Conservation (phyloP, 2,797 vertebrate species). For the Rhincodon typus region DNA sequence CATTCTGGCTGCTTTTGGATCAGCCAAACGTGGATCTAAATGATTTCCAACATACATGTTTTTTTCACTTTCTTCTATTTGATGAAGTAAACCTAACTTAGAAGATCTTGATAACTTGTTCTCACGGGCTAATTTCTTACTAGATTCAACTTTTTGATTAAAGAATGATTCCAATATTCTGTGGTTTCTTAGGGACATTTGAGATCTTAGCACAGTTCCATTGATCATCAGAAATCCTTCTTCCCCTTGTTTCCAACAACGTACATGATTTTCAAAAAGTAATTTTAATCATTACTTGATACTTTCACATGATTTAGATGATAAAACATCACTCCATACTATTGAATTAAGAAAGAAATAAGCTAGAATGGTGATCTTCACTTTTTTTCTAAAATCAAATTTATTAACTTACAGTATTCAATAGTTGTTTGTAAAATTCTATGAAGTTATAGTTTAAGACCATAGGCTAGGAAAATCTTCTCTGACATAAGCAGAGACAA, state of each 20-base stretch:
- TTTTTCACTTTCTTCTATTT: slow-evolving; percentile 35
- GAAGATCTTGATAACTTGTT: slow-evolving; percentile 7
- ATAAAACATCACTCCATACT: not conserved
- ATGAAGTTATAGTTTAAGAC: too few species aligned
- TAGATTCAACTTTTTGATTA: not conserved
- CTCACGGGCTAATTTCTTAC: not conserved
- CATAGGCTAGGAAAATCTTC: too few species aligned
- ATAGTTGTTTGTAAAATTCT: too few species aligned
- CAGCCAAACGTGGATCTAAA: not conserved
- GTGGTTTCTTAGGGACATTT: slow-evolving; percentile 27
- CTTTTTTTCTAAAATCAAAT: not conserved
- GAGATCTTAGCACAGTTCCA: slow-evolving; percentile 33
- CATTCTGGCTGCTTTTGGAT: not conserved
- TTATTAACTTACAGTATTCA: not conserved
- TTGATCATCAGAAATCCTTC: slow-evolving; percentile 34
- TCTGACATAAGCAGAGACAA: too few species aligned
- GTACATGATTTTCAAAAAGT: not conserved
- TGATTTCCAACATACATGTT: slow-evolving; percentile 33
- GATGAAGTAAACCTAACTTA: slow-evolving; percentile 34
- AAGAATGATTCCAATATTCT: slow-evolving; percentile 5
- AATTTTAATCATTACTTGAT: not conserved
- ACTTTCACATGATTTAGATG: not conserved
- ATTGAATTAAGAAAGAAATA: slow-evolving; percentile 2
- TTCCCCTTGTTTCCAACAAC: too few species aligned
- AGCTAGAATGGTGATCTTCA: not conserved